Base-by-base conservation (phyloP, 2,113 vertebrate species). In the Suricata suricatta region DNA sequence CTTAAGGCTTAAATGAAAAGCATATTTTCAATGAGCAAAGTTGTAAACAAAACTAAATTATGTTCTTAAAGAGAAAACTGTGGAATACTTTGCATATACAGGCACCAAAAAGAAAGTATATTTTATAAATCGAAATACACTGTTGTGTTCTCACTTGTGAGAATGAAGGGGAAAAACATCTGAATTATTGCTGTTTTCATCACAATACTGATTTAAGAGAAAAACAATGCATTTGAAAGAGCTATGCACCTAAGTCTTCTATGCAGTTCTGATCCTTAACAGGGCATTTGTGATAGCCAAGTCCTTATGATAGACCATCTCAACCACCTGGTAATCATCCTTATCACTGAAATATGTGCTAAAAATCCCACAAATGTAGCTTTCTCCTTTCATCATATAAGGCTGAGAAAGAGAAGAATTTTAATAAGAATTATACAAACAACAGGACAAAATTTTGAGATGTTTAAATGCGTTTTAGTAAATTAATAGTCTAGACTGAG, bases 41-140 rank as follows among this genome's bases (percentile, higher is more conserved):
- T 29, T 79, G 4, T 91, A 97, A 98, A 94, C 33, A 98, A 98
- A 98, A 21, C 5, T 57, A 96, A 94, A 87, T 54, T 96, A 16
- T 33, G 90, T 79, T 96, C 90, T 76, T 79, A 96, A 88, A 96
- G 64, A 95, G 23, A 96, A 96, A 68, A 97, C 21, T 33, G 74
- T 90, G 50, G 35, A 54, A 72, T 10, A 94, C 16, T 54, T 91
- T 86, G 96, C 12, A 80, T 81, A 3, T 27, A 64, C 14, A 3
- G 27, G 57, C 21, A 77, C 12, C 7, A 3, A 60, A 17, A 93
- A 68, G 38, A 19, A 83, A 89, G 57, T 31, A 33, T 52, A 66
- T 44, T 90, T 93, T 88, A 54, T 66, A 89, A 87, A 83, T 82
- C 25, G 83, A 79, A 97, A 27, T 29, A 82, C 29, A 27, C 6